A percentile compares a stretch with the other conserved stretches of the same genome.
Evolutionary conservation across 2,113 vertebrate species (phyloP).

Genomic region (Saguinus midas): DNA sequence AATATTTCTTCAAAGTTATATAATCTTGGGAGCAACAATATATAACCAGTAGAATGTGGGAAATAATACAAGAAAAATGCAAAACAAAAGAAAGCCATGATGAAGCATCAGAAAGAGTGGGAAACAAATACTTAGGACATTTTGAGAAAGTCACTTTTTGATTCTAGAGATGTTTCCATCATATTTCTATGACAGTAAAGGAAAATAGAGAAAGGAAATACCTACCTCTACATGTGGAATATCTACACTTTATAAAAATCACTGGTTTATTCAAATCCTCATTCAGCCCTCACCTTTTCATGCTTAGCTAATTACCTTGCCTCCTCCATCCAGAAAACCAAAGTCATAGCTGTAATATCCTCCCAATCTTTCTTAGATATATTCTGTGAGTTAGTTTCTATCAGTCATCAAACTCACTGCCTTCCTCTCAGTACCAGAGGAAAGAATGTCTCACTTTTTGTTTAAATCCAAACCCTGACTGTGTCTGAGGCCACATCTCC

Average conservation of each 20-base stretch:
- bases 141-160: slow-evolving; percentile 35
- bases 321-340: background rate
- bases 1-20: slow-evolving; percentile 74
- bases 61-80: background rate
- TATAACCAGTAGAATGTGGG: slow-evolving; percentile 56
- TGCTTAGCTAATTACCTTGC: background rate
- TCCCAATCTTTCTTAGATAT: background rate
- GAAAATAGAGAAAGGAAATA: background rate
- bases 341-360: background rate
- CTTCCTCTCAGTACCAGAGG: background rate
- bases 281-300: background rate
- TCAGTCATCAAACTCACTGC: background rate
- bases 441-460: background rate
- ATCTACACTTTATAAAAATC: background rate
- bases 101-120: slow-evolving; percentile 34
- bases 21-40: slow-evolving; percentile 63
- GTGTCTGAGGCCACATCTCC: background rate
- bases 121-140: slow-evolving; percentile 62
- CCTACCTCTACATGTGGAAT: background rate
- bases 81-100: background rate
- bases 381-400: background rate
- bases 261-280: background rate
- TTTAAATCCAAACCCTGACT: background rate
- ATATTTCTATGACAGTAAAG: background rate
- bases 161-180: background rate